Percentiles rank a stretch among this genome's conserved stretches.
phyloP scores from a whole-genome alignment of 2,797 vertebrate species.

The Triplophysa yarkandensis region DNA sequence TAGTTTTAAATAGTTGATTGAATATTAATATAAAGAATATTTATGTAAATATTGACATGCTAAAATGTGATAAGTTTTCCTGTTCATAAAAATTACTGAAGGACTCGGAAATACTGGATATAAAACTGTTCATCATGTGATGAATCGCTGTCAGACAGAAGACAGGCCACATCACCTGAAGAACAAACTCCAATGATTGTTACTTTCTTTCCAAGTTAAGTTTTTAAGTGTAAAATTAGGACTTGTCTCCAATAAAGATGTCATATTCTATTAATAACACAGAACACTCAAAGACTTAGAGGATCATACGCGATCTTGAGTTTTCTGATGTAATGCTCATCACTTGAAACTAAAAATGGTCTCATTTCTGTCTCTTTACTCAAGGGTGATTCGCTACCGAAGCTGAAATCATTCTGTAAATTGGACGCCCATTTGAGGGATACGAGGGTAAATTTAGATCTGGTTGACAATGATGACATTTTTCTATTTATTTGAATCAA shows the following conservation, averaged over 20 bases:
- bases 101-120: no score
- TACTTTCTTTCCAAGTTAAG: not conserved
- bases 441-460: no score
- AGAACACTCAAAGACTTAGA: not conserved
- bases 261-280: not conserved
- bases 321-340: not conserved
- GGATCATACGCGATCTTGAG: not conserved
- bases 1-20: no score
- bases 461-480: no score
- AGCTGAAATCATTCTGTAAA: conserved; percentile 32
- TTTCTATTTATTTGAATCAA: no score
- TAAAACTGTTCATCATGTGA: no score
- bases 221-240: not conserved
- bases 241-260: conserved; percentile 4
- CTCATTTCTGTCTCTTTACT: conserved; percentile 21
- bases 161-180: not conserved
- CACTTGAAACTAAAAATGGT: conserved; percentile 11
- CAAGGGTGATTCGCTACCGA: conserved; percentile 24
- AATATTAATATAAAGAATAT: no score
- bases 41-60: no score
- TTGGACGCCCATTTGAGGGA: conserved; percentile 3
- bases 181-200: not conserved
- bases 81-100: no score
- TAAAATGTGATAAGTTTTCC: no score
- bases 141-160: not conserved